A percentile compares a stretch with the other conserved stretches of the same genome.
Conservation (phyloP, 2,888 invertebrate species). For the Barypeithes pellucidus region DNA sequence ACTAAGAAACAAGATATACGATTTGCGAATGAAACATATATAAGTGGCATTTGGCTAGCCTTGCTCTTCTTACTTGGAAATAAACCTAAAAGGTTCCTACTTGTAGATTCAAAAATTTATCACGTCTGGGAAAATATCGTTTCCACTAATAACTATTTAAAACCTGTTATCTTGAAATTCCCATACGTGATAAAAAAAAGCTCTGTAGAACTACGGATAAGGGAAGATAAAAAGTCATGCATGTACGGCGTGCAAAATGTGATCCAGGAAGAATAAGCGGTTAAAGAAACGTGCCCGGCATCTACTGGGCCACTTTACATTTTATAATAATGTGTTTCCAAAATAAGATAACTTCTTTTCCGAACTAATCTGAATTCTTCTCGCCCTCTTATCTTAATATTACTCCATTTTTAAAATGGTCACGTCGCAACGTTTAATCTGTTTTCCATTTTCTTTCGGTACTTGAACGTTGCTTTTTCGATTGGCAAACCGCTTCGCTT, state of each 20-base stretch:
- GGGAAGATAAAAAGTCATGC: conserved; percentile 45
- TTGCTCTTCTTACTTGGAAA: not conserved
- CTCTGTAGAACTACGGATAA: conserved; percentile 38
- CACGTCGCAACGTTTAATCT: conserved; percentile 68
- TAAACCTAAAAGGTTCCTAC: not conserved
- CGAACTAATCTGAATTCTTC: conserved; percentile 66
- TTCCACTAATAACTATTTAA: conserved; percentile 23
- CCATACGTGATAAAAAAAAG: conserved; percentile 28
- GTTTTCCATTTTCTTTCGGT: conserved; percentile 65
- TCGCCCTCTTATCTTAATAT: conserved; percentile 65
- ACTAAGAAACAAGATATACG: too few relatives aligned
- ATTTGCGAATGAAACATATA: too few relatives aligned
- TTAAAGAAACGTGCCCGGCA: conserved; percentile 62
- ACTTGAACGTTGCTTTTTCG: conserved; percentile 36
- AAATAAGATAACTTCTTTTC: conserved; percentile 67
- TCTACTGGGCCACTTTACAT: conserved; percentile 63
- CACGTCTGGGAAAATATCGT: not conserved
- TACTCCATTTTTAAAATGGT: conserved; percentile 66
- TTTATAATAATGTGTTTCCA: conserved; percentile 66
- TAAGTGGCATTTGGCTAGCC: too few relatives aligned
- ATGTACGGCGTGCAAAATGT: conserved; percentile 52
- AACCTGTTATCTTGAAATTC: conserved; percentile 7
- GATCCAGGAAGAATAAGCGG: conserved; percentile 55
- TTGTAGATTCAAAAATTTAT: not conserved
- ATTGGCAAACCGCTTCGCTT: conserved; percentile 40